These are phyloP conservation scores for Scartelaos histophorus DNA, from an alignment of 2,113 vertebrate species.

Conservation along the genomic window DNA sequence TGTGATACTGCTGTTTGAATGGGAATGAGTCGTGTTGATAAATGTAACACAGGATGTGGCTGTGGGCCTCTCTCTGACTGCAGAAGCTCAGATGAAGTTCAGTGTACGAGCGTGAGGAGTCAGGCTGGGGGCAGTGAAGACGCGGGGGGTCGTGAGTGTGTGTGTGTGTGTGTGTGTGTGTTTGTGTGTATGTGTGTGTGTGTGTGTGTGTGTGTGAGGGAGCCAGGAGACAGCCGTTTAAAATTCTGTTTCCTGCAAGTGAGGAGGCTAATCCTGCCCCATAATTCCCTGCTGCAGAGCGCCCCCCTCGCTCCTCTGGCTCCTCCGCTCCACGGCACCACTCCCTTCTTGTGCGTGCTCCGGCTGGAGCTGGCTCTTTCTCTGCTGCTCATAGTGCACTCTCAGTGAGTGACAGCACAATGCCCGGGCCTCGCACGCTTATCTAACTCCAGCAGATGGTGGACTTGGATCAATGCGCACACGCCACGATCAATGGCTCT, in stretches of 20 bases:
- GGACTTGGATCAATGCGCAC: conserved; percentile 99
- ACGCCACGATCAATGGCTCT: conserved; percentile 99
- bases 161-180: too few relatives aligned
- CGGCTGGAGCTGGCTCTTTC: conserved; percentile 67
- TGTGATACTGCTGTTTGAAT: conserved; percentile 27
- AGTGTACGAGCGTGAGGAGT: conserved; percentile 65
- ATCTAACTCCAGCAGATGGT: conserved; percentile 99
- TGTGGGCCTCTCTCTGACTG: conserved; percentile 29
- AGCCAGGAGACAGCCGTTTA: conserved; percentile 90
- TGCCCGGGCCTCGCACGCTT: conserved; percentile 99
- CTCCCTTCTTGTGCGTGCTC: conserved; percentile 71
- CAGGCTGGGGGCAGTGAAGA: conserved; percentile 65
- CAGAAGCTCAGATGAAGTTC: conserved; percentile 68
- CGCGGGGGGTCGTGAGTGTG: conserved; percentile 40
- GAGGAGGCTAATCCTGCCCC: conserved; percentile 99
- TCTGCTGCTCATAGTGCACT: conserved; percentile 73
- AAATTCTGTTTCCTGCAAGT: conserved; percentile 99
- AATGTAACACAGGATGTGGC: conserved; percentile 17
- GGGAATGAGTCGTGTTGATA: conserved; percentile 20
- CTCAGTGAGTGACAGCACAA: conserved; percentile 99
- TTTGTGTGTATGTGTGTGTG: too few relatives aligned
- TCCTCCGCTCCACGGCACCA: conserved; percentile 76
- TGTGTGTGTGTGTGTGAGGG: conserved; percentile 65
- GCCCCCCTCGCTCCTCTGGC: conserved; percentile 88
- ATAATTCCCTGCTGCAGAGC: conserved; percentile 99